Evolutionary conservation across 2,113 vertebrate species (phyloP), one percentile per base, ranked within the genome.

Genomic region (Pungitius pungitius): DNA sequence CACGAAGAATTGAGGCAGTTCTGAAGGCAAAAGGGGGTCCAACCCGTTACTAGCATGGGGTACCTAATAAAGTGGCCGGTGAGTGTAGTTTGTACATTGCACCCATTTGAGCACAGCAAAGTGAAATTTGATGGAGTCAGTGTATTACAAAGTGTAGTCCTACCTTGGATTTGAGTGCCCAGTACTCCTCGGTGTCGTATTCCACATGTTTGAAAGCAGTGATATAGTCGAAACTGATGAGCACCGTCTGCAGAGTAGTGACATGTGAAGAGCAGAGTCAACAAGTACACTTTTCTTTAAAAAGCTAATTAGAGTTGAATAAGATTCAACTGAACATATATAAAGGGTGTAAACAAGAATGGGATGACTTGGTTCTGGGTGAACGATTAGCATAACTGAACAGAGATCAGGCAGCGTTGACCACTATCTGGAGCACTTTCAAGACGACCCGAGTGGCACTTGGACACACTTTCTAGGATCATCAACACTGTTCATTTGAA

Each of bases 191-290:
- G 39, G 97, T 95, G 67, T 94, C 96, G 0, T 93, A 88, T 0
- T 95, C 91, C 74, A 97, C 90, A 0, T 91, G 85, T 82, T 86
- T 94, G 71, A 99, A 94, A 27, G 96, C 92, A 0, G 95, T 95
- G 80, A 99, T 91, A 75, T 99, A 99, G 90, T 99, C 97, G 13
- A 93, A 97, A 78, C 93, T 96, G 93, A 99, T 96, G 75, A 94
- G 87, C 18, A 93, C 95, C 0, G 96, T 99, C 98, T 99, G 92
- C 68, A 94, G 90, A 75, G 68, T 1, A 37, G 17, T 33, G 54
- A 68, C 30, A 63, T 18, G 43, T 14, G 14, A 56, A 47, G 14
- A 63, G 10, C 8, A 27, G 24, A 27, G 39, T 26, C 27, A 27
- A 33, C 26, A 64, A 27, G 14, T 24, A 14, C 4, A n/a, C 49